Conservation (phyloP, 2,888 invertebrate species). For the Pyrrhosoma nymphula region DNA sequence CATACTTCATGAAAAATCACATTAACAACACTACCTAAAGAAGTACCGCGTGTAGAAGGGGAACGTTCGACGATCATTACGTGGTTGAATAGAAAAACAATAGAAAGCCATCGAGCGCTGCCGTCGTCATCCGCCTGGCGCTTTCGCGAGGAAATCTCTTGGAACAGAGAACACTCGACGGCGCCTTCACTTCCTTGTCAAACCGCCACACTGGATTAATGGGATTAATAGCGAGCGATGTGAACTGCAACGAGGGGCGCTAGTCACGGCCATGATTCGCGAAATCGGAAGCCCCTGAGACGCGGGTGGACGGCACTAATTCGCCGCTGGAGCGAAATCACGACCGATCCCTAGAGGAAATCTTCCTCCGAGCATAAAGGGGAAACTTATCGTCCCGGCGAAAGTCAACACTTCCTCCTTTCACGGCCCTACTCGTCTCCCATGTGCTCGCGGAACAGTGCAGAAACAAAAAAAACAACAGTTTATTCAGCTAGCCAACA, state of each 20-base stretch:
- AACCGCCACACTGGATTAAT: not conserved
- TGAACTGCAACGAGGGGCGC: not conserved
- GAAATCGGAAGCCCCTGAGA: not conserved
- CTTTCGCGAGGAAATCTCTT: too few relatives aligned
- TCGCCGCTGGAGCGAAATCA: not conserved
- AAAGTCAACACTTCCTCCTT: slow-evolving; percentile 27
- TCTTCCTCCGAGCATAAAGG: not conserved
- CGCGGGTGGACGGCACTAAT: not conserved
- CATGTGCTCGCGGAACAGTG: not conserved
- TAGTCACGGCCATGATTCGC: not conserved
- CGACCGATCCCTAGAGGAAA: not conserved
- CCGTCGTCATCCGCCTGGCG: too few relatives aligned
- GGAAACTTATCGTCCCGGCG: not conserved
- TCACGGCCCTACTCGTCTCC: not conserved
- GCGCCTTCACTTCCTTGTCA: not conserved
- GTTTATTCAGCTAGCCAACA: too few relatives aligned
- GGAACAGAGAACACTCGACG: too few relatives aligned
- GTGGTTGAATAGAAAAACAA: not conserved
- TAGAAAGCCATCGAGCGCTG: too few relatives aligned
- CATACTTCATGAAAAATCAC: too few relatives aligned
- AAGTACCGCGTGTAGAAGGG: too few relatives aligned
- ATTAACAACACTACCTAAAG: too few relatives aligned
- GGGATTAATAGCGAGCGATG: not conserved
- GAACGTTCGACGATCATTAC: not conserved
- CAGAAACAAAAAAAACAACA: not conserved